phyloP scores from a whole-genome alignment of 2,888 invertebrate species.

The Agrochola lychnidis region DNA sequence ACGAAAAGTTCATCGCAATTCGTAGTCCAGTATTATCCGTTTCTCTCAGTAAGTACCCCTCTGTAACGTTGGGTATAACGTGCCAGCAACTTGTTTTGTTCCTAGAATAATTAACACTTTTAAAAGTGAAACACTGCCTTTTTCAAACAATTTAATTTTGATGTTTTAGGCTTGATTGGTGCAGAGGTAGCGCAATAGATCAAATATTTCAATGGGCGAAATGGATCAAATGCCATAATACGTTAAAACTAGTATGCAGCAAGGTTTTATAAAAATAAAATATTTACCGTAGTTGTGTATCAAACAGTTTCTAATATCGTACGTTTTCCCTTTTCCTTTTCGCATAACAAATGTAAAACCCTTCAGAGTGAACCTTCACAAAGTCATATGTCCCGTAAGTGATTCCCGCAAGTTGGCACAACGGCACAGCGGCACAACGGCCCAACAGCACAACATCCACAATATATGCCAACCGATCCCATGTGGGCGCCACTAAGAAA shows the following conservation, averaged over 20 bases:
- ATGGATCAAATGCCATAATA: not conserved
- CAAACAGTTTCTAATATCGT: slow-evolving; percentile 22
- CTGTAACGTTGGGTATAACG: not conserved
- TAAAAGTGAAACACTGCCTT: not conserved
- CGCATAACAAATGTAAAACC: slow-evolving; percentile 50
- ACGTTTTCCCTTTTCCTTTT: slow-evolving; percentile 35
- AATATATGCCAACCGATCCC: slow-evolving; percentile 53
- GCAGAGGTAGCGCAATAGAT: not conserved
- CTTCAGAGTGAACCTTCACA: slow-evolving; percentile 41
- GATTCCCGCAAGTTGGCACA: slow-evolving; percentile 48
- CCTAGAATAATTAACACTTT: not conserved
- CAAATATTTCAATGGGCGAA: not conserved
- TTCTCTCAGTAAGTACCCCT: not conserved
- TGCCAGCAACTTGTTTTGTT: not conserved
- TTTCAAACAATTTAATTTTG: not conserved
- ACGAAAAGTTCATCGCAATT: slow-evolving; percentile 5
- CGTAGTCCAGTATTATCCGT: not conserved
- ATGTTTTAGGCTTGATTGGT: not conserved
- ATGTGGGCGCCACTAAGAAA: slow-evolving; percentile 54
- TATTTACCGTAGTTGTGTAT: slow-evolving; percentile 5
- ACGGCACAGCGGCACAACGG: slow-evolving; percentile 19
- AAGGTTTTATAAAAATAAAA: not conserved
- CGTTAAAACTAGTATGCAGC: not conserved
- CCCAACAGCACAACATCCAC: slow-evolving; percentile 21
- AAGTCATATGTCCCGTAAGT: slow-evolving; percentile 55